Base-by-base conservation (phyloP, 1,140 invertebrate genomes). In the Drosophila malerkotliana region DNA sequence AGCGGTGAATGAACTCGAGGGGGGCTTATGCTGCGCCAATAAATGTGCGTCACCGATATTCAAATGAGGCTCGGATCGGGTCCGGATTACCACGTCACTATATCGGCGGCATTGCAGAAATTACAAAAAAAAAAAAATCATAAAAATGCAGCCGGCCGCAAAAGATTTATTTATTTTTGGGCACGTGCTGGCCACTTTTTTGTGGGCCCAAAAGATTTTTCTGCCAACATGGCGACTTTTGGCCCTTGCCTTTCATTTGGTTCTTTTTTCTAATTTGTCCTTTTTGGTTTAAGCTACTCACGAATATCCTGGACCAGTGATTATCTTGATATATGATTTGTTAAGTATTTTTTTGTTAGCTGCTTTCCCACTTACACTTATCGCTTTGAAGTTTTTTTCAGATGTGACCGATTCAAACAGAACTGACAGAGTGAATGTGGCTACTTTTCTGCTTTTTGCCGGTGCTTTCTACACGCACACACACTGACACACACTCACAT, bases 171-270 rank as follows among this genome's bases (percentile, higher is more conserved):
- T 52, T 64, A 30, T 30, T 55, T 56, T 54, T 48, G 30, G 54
- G 28, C 72, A 75, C 72, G 72, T 75, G 72, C 47, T 32, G 18
- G 18, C 2, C 9, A 47, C 44, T 21, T 24, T 18, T 47, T 47
- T 21, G 47, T 21, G 47, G 47, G 57, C 45, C 39, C 18, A 18
- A 24, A 37, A 37, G 32, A 34, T 10, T 37, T 26, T 44, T 24
- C 61, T 88, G 82, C 82, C 82, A 85, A 85, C 78, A 85, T 85
- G 82, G 82, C 82, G 73, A 57, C 72, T 54, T 48, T 1, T 28
- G 26, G 26, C 26, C 26, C 26, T 28, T 28, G 26, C 26, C 5
- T 28, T 28, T 28, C 6, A 5, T 21, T 21, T 21, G 21, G 26
- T 28, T 28, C 64, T 48, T 15, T 32, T 24, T 8, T 18, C 28